phyloP scores from a whole-genome alignment of 2,113 vertebrate species.

The Dendrocopos noguchii region DNA sequence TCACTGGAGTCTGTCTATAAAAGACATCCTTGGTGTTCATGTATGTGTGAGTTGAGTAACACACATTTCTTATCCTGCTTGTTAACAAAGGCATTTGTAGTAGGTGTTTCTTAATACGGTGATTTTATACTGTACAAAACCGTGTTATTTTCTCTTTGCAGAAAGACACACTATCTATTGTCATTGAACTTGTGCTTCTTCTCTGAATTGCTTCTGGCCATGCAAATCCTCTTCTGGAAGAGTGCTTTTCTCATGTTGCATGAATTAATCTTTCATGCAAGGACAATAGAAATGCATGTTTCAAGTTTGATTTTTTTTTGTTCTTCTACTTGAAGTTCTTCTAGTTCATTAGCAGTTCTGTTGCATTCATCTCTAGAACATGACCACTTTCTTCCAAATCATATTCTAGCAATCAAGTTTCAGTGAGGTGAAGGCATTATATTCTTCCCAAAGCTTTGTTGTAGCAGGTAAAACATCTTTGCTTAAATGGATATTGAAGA shows the following conservation, averaged over 20 bases:
- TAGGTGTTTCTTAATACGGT: not conserved
- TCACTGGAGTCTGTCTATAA: not conserved
- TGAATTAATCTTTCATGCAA: not conserved
- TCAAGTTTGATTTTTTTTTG: not conserved
- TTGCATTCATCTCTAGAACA: not conserved
- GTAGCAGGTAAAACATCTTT: not conserved
- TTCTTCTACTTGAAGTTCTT: not conserved
- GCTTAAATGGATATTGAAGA: not conserved
- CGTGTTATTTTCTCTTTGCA: not conserved
- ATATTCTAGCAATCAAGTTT: not conserved
- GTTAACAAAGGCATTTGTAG: not conserved
- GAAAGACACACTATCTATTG: not conserved
- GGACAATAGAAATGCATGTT: not conserved
- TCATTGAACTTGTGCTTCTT: not conserved
- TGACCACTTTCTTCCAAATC: not conserved
- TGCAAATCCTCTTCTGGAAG: not conserved
- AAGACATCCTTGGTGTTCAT: not conserved
- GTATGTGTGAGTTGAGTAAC: accelerated
- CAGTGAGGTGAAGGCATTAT: not conserved
- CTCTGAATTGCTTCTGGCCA: not conserved
- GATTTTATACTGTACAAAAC: not conserved
- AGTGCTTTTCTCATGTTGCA: not conserved
- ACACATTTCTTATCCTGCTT: no score
- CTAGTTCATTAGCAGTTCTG: not conserved
- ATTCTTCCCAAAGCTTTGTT: not conserved